Percentiles rank a stretch among this genome's conserved stretches.
These are phyloP conservation scores for Tipula vernalis DNA, from an alignment of 2,888 invertebrate species.

Conservation along the genomic window DNA sequence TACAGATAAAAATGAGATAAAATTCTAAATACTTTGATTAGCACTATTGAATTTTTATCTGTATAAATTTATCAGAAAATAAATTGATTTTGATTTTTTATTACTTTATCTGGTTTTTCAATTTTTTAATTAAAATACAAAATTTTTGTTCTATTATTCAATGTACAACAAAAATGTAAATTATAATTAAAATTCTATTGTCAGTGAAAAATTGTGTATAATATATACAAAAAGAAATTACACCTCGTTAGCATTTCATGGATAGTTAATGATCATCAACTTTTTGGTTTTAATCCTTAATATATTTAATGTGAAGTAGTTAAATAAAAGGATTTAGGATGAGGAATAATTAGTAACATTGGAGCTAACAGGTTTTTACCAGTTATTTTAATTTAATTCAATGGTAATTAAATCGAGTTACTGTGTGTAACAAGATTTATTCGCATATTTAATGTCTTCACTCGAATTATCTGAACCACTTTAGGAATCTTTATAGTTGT, in stretches of 20 bases:
- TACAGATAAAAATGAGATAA: neutral
- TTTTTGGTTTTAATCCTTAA: neutral
- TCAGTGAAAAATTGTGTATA: neutral
- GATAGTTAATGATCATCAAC: neutral
- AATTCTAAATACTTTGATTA: neutral
- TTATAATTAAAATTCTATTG: neutral
- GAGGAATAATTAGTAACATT: neutral
- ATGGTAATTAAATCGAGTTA: neutral
- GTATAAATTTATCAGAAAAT: neutral
- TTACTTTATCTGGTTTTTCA: neutral
- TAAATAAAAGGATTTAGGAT: neutral
- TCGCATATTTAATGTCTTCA: neutral
- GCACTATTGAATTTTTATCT: neutral
- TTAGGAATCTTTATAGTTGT: no score
- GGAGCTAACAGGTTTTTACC: neutral
- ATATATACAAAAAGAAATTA: neutral
- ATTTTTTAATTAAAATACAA: neutral
- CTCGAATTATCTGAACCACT: no score
- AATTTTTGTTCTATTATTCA: neutral
- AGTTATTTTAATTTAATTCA: neutral
- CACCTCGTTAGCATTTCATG: neutral
- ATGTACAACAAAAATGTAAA: neutral
- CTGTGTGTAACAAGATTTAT: no score
- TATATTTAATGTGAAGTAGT: neutral
- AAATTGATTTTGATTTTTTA: neutral